These are phyloP conservation scores for Eupristina koningsbergeri DNA, from an alignment of 1,140 invertebrate genomes.

Conservation along the genomic window DNA sequence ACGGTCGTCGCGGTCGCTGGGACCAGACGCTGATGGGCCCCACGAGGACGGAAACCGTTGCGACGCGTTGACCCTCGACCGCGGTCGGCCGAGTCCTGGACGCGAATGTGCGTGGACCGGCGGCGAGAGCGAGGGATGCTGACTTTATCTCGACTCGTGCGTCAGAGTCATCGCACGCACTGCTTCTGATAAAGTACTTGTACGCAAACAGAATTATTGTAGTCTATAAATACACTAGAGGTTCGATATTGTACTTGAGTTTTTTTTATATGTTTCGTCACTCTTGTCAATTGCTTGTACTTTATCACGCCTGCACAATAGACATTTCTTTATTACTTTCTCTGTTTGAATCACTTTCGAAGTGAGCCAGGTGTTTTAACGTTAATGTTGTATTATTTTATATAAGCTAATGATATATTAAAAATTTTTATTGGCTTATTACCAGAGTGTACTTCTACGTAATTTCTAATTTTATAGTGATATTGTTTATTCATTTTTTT, in stretches of 20 bases:
- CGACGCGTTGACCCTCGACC: not conserved
- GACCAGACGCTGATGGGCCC: not conserved
- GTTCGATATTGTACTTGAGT: not conserved
- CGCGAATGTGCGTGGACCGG: not conserved
- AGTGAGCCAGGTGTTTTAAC: too few relatives aligned
- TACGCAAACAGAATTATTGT: not conserved
- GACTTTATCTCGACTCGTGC: not conserved
- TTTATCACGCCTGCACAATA: not conserved
- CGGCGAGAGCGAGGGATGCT: not conserved
- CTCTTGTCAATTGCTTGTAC: not conserved
- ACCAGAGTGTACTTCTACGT: too few relatives aligned
- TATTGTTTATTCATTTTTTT: too few relatives aligned
- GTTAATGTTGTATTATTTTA: too few relatives aligned
- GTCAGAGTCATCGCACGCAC: not conserved
- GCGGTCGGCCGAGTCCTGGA: too few relatives aligned
- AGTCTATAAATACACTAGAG: constrained; percentile 26
- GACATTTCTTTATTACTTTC: not conserved
- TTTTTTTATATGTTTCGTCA: not conserved
- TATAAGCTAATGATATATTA: too few relatives aligned
- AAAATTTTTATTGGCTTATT: too few relatives aligned
- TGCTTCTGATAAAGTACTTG: not conserved
- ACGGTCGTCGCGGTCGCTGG: not conserved
- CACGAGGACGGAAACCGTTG: not conserved
- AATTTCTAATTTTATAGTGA: too few relatives aligned
- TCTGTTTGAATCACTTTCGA: constrained; percentile 4